phyloP scores from a whole-genome alignment of 2,888 invertebrate species.

The Augiades crinisus region DNA sequence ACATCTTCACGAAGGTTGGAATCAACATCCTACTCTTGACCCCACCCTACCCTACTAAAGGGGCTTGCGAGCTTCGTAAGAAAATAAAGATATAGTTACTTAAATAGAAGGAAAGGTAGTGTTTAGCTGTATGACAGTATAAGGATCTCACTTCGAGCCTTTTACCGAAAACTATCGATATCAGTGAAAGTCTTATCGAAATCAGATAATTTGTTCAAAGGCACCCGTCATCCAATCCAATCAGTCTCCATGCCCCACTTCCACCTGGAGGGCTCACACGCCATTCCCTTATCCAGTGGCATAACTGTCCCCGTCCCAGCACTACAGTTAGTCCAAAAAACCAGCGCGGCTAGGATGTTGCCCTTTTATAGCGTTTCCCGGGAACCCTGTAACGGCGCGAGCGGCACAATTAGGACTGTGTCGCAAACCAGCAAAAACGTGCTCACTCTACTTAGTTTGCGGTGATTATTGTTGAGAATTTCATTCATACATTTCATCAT shows the following conservation, averaged over 20 bases:
- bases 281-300: constrained; percentile 17
- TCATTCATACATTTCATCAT: too few species aligned
- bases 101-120: too few species aligned
- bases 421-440: constrained; percentile 30
- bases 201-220: too few species aligned
- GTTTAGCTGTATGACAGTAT: too few species aligned
- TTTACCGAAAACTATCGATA: too few species aligned
- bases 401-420: constrained; percentile 45
- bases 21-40: too few species aligned
- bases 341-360: constrained; percentile 32
- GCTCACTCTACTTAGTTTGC: constrained; percentile 9
- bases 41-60: too few species aligned
- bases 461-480: constrained; percentile 1
- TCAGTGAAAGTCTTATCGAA: too few species aligned
- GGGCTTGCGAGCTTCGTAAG: too few species aligned
- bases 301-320: constrained; percentile 36
- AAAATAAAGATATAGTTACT: too few species aligned
- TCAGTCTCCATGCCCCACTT: not conserved
- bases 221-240: not conserved
- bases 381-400: constrained; percentile 50
- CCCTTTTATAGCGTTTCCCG: constrained; percentile 49
- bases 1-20: too few species aligned
- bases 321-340: constrained; percentile 47
- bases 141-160: too few species aligned
- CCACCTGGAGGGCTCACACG: not conserved